Evolutionary conservation across 1,140 invertebrate genomes (phyloP), one percentile per base, ranked within the genome.

Genomic region (Drosophila nannoptera): DNA sequence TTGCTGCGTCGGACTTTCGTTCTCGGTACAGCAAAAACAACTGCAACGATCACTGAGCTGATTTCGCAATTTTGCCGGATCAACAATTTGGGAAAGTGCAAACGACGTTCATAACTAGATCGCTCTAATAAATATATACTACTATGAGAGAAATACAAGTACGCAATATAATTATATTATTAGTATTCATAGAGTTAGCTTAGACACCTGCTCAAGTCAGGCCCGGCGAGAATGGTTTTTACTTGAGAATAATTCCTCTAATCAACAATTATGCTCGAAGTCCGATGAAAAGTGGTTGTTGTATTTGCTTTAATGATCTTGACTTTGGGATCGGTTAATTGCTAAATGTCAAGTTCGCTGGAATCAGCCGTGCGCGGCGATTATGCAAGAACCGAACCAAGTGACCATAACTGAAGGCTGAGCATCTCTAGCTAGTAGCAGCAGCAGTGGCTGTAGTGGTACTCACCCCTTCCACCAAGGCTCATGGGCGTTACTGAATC

Each of bases 401-500:
- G 29, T 70, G 65, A 68, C 65, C 38, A 61, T 53, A 61, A 7
- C 48, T 38, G 6, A 56, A 45, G 31, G 38, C 16, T 4, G 11
- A 46, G 22, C 16, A 5, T 31, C 22, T 22, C 1, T 22, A 22
- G 22, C 22, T 3, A 22, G 3, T 22, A 3, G 22, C 3, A 22
- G 1, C 22, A 3, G 22, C 22, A 2, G 22, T 22, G 22, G 22
- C 22, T 3, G 22, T 22, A 22, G 22, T 3, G 22, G 22, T 22
- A 73, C 90, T 91, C 73, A 91, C 91, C 91, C 91, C 73, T 91
- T 91, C 91, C 91, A 91, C 63, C 89, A 90, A 59, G 90, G 87
- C 29, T 81, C 74, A 61, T 75, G 80, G 9, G 68, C 55, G 22
- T 76, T 75, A 4, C 80, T 83, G 7, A 89, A 70, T 5, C 84